Evolutionary conservation across 1,140 invertebrate species (phyloP), one percentile per base, ranked within the genome.

Genomic region (Hyles vespertilio): DNA sequence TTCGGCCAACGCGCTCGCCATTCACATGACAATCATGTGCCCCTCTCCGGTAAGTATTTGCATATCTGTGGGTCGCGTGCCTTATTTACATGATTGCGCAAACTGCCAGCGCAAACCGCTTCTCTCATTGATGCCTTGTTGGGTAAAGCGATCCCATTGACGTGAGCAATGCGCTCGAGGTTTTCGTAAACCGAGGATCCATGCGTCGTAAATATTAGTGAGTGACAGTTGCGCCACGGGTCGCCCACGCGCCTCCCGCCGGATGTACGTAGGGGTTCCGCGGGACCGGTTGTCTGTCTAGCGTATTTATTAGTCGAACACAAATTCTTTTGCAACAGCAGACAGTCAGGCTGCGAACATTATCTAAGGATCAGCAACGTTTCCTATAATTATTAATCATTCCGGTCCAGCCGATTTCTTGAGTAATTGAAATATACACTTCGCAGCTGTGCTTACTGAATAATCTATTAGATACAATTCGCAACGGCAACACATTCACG

Each of bases 11-110:
- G 90, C 46, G 72, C 73, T 56, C 72, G 86, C 32, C 86, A 87
- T 69, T 82, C 83, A 71, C 89, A 68, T 79, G 91, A 81, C 61
- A 89, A 88, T 79, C 83, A 90, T 73, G 81, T 87, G 70, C 88
- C 93, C 43, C 89, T 94, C 66, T 94, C 94, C 80, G 94, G 94
- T 95, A 89, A 91, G 81, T 69, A 33, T 47, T 34, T 47, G 11
- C 54, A 47, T 56, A 48, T 36, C 8, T 47, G 32, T 48, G 54
- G 44, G 44, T 33, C 10, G 22, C 32, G 11, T 47, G 32, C 10
- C 43, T 22, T 22, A 34, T 46, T 55, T 55, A 32, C 76, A 74
- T 77, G 68, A 63, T 84, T 79, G 74, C 75, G 76, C 68, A 80
- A 83, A 59, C 66, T 32, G 48, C 44, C 33, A 12, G 47, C 67